Conservation (phyloP, 2,113 vertebrate genomes). For the Okapia johnstoni region DNA sequence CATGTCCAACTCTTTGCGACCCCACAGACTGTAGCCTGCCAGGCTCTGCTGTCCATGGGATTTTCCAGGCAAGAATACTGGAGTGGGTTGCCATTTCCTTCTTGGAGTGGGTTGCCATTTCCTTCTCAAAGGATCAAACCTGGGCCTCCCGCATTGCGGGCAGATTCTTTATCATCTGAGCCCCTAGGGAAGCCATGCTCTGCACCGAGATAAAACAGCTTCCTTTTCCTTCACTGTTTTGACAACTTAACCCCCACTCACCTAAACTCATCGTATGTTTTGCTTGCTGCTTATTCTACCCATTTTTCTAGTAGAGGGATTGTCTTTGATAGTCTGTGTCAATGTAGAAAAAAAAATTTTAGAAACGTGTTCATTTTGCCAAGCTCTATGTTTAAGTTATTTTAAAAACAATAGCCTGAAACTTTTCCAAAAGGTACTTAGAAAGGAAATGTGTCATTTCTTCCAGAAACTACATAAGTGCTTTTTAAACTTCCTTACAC, state of each 20-base stretch:
- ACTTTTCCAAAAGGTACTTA: constrained; percentile 37
- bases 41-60: neutral
- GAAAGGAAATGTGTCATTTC: constrained; percentile 43
- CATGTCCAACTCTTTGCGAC: neutral
- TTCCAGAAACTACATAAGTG: neutral
- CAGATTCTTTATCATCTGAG: neutral
- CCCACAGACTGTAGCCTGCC: neutral
- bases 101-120: neutral
- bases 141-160: neutral
- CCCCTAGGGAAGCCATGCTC: neutral
- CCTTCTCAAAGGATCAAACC: neutral
- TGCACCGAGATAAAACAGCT: neutral
- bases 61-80: neutral
- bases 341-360: neutral
- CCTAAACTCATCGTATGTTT: neutral
- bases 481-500: neutral
- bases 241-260: constrained; percentile 13
- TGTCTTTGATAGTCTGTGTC: neutral
- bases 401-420: constrained; percentile 42
- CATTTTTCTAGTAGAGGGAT: neutral
- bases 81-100: neutral
- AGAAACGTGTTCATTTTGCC: neutral
- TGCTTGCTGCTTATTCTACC: neutral
- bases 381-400: neutral
- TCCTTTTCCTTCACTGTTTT: constrained; percentile 18